Conservation (phyloP, 2,888 invertebrate species). For the Lomographa bimaculata region DNA sequence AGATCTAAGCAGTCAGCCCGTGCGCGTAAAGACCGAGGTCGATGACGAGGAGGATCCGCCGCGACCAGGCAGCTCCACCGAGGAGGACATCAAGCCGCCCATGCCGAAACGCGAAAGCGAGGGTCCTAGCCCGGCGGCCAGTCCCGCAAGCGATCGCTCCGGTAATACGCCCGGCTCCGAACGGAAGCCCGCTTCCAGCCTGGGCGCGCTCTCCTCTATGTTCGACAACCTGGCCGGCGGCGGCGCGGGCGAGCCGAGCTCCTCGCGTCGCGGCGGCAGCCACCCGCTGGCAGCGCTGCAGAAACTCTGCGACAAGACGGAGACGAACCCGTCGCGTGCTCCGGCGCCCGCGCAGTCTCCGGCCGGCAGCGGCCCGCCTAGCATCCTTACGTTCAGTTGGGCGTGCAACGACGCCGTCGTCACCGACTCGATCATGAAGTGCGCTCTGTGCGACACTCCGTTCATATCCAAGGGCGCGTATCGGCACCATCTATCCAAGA, state of each 20-base stretch:
- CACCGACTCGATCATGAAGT: constrained; percentile 96
- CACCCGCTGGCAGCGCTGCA: constrained; percentile 97
- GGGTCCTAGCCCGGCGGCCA: constrained; percentile 82
- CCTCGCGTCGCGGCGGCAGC: constrained; percentile 87
- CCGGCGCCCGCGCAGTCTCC: constrained; percentile 80
- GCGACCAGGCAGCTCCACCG: constrained; percentile 62
- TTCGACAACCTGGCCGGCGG: constrained; percentile 92
- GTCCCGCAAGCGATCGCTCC: constrained; percentile 91
- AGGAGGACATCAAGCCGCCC: constrained; percentile 66
- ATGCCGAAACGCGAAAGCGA: constrained; percentile 80
- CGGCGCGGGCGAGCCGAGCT: constrained; percentile 73
- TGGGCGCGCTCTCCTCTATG: constrained; percentile 95
- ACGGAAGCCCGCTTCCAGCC: constrained; percentile 85
- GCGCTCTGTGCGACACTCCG: constrained; percentile 97
- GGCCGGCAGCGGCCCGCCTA: constrained; percentile 86
- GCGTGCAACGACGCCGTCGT: constrained; percentile 96
- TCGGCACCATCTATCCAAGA: constrained; percentile 97
- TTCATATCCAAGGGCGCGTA: constrained; percentile 98
- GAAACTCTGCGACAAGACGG: constrained; percentile 97
- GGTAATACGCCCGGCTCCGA: constrained; percentile 88
- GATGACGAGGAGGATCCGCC: constrained; percentile 84
- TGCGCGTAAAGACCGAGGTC: constrained; percentile 86
- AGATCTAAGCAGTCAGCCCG: constrained; percentile 68
- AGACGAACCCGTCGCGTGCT: constrained; percentile 87
- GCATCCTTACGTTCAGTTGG: constrained; percentile 96